A percentile compares a stretch with the other conserved stretches of the same genome.
Evolutionary conservation across 2,888 invertebrate species (phyloP).

Genomic region (Drosophila subquinaria): DNA sequence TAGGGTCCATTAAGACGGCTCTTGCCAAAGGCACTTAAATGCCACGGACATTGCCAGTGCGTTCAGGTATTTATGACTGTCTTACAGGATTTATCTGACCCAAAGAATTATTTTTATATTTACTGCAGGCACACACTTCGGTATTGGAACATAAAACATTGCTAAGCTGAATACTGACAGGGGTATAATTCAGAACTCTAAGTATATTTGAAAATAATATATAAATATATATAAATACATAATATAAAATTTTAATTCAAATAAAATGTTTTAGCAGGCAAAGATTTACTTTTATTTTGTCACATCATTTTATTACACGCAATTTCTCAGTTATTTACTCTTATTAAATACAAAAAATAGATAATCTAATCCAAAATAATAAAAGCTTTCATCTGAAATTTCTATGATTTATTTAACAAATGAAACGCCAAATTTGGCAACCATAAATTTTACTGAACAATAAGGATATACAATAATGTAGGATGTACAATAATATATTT

Average conservation of each 20-base stretch:
- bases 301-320: no score
- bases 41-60: constrained; percentile 29
- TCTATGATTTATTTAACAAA: neutral
- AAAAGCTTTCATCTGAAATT: neutral
- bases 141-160: neutral
- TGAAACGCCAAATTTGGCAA: neutral
- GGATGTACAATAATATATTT: constrained; percentile 1
- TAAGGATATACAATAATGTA: neutral
- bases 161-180: neutral
- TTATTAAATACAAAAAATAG: no score
- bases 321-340: no score
- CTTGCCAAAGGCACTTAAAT: constrained; percentile 49
- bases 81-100: constrained; percentile 21
- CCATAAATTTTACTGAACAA: neutral
- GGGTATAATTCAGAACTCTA: neutral
- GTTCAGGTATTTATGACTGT: constrained; percentile 45
- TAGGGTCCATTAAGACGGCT: constrained; percentile 71
- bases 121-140: neutral
- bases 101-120: constrained; percentile 5
- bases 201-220: neutral
- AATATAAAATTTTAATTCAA: no score
- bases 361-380: no score
- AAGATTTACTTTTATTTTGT: no score
- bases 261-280: no score
- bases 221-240: no score